phyloP scores from a whole-genome alignment of 2,113 vertebrate genomes.

The Anthoscopus minutus region DNA sequence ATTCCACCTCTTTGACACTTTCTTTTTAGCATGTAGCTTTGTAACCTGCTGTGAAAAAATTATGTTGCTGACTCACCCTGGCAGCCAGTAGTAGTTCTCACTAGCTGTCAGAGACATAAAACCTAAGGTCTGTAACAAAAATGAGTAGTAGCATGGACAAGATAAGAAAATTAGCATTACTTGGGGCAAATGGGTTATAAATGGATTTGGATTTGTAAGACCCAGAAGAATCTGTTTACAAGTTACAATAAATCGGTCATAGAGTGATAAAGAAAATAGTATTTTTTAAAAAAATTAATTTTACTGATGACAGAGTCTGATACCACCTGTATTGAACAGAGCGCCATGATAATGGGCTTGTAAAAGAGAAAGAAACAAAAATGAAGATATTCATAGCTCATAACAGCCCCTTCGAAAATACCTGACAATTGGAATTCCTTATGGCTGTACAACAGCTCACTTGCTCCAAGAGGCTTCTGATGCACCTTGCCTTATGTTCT shows the following conservation, averaged over 20 bases:
- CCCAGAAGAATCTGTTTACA: background rate
- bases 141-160: background rate
- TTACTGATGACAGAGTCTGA: background rate
- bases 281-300: background rate
- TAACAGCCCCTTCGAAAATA: background rate
- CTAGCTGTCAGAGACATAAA: background rate
- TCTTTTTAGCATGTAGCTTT: background rate
- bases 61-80: slow-evolving; percentile 1
- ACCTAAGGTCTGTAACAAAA: background rate
- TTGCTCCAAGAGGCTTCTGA: background rate
- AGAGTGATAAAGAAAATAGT: background rate
- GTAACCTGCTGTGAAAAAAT: background rate
- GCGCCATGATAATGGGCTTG: background rate
- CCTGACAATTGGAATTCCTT: background rate
- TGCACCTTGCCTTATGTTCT: background rate
- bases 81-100: background rate
- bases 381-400: background rate
- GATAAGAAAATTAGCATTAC: background rate
- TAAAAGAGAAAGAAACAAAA: background rate
- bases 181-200: background rate
- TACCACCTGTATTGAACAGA: background rate
- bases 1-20: background rate
- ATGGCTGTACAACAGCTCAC: background rate
- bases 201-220: background rate
- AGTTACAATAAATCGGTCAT: background rate